Percentiles rank a stretch among this genome's conserved stretches.
Conservation (phyloP, 2,888 invertebrate species). For the Archips xylosteana region DNA sequence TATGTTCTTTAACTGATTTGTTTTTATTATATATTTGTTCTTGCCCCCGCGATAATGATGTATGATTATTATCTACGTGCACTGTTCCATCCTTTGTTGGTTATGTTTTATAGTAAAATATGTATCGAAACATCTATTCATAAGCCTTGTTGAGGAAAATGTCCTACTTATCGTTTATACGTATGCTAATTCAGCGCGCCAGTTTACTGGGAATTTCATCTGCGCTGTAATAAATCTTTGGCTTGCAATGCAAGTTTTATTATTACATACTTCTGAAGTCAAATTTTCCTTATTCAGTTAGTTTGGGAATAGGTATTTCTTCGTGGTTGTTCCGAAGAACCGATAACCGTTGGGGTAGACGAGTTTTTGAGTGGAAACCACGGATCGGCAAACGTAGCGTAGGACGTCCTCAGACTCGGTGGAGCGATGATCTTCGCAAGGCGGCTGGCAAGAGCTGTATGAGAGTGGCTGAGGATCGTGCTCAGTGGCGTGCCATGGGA, state of each 20-base stretch:
- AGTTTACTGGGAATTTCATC: constrained; percentile 6
- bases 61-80: too few relatives aligned
- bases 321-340: neutral
- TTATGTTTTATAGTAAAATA: neutral
- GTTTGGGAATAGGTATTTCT: neutral
- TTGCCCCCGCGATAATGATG: too few relatives aligned
- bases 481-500: too few relatives aligned
- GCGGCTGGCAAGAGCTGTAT: too few relatives aligned
- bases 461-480: too few relatives aligned
- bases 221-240: neutral
- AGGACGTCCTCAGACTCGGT: too few relatives aligned
- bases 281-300: neutral
- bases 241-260: neutral
- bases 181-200: neutral
- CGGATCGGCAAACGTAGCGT: too few relatives aligned
- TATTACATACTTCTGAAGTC: neutral
- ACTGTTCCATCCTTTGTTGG: neutral
- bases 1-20: too few relatives aligned
- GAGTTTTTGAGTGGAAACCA: too few relatives aligned
- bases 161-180: neutral
- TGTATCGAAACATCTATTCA: constrained; percentile 2
- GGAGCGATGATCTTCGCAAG: too few relatives aligned
- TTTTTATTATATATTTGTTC: too few relatives aligned
- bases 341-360: too few relatives aligned
- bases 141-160: constrained; percentile 23